phyloP scores from a whole-genome alignment of 1,140 invertebrate species.

The Papilio polyxenes region DNA sequence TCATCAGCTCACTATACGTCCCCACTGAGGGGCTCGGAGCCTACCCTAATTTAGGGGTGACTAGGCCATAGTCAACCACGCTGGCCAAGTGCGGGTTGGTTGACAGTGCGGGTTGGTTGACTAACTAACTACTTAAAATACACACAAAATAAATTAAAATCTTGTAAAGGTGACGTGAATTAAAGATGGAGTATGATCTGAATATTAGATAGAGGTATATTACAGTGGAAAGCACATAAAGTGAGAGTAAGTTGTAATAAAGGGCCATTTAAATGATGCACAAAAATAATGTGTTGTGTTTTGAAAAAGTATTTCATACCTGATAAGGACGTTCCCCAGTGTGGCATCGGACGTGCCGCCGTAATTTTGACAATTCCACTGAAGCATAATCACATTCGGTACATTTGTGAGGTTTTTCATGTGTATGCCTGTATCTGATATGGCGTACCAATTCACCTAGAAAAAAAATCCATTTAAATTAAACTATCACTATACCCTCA shows the following conservation, averaged over 20 bases:
- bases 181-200: too few species aligned
- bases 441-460: slow-evolving; percentile 95
- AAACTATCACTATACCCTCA: not conserved
- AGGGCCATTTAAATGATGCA: too few species aligned
- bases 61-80: too few species aligned
- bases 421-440: slow-evolving; percentile 95
- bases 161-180: too few species aligned
- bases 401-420: slow-evolving; percentile 97
- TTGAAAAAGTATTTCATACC: slow-evolving; percentile 66
- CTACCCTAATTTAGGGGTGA: too few species aligned
- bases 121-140: not conserved
- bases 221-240: not conserved
- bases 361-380: slow-evolving; percentile 95
- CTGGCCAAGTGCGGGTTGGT: too few species aligned
- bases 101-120: too few species aligned
- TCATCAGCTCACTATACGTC: too few species aligned
- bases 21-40: too few species aligned
- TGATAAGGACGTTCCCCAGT: slow-evolving; percentile 92
- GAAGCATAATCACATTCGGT: slow-evolving; percentile 97
- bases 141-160: not conserved
- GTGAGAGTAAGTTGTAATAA: too few species aligned
- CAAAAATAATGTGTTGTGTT: not conserved
- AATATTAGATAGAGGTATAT: too few species aligned
- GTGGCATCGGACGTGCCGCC: slow-evolving; percentile 96
- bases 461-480: slow-evolving; percentile 42